Conservation (phyloP, 1,140 invertebrate species). For the Aphelinus certus region DNA sequence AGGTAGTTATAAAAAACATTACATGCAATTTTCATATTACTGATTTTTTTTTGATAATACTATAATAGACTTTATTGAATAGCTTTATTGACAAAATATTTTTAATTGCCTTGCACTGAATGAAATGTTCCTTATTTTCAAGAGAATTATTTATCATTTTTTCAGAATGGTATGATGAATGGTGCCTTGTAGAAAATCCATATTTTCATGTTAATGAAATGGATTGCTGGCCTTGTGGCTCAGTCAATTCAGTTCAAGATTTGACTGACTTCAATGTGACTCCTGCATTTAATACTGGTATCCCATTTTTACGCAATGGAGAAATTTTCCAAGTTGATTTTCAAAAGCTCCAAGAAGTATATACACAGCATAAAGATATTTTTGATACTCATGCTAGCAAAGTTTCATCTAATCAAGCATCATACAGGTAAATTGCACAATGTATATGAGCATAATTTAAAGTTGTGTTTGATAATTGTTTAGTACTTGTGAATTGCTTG, state of each 20-base stretch:
- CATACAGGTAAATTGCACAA: conserved; percentile 44
- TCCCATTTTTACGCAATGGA: conserved; percentile 55
- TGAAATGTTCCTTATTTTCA: too few species aligned
- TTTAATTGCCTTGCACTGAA: not conserved
- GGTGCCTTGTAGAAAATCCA: conserved; percentile 80
- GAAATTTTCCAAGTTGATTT: conserved; percentile 47
- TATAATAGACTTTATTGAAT: not conserved
- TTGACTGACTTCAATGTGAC: conserved; percentile 58
- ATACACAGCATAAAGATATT: conserved; percentile 57
- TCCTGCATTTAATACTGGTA: conserved; percentile 54
- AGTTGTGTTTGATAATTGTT: conserved; percentile 24
- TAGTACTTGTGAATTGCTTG: conserved; percentile 17
- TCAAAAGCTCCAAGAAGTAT: conserved; percentile 63
- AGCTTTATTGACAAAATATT: conserved; percentile 16
- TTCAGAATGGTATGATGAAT: conserved; percentile 81
- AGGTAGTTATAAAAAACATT: conserved; percentile 59
- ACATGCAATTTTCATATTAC: not conserved
- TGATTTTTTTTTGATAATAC: not conserved
- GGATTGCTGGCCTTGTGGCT: conserved; percentile 81
- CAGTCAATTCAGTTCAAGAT: conserved; percentile 71
- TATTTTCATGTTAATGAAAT: conserved; percentile 76
- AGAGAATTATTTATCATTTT: conserved; percentile 41
- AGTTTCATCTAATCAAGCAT: conserved; percentile 65
- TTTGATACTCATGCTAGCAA: conserved; percentile 68
- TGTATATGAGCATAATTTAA: conserved; percentile 30